Evolutionary conservation across 2,888 invertebrate genomes (phyloP), one percentile per base, ranked within the genome.

Genomic region (Zeuzera pyrina): DNA sequence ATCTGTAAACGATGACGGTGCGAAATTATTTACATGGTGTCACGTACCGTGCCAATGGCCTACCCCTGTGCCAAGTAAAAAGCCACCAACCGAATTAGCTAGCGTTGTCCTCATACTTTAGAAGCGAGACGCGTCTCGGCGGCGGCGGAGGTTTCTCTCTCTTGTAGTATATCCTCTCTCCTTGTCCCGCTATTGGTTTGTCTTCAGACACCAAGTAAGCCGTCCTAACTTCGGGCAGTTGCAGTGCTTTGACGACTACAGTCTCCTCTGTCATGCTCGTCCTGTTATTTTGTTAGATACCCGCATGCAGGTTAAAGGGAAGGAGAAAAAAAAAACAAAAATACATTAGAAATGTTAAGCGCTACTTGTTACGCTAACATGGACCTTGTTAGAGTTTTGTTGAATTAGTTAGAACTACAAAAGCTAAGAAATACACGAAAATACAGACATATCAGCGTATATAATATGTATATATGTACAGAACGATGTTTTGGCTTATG

Each of bases 211-310:
- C 63, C 30, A 76, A 57, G 35, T 52, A 54, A 12, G 78, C 78
- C 21, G 63, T 71, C 28, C 73, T 52, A 33, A 77, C 78, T 38
- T 70, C 66, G 2, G 81, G 77, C 46, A 77, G 72, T 39, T 53
- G 62, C 41, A 73, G 57, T 30, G 72, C 55, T 45, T 57, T 57
- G 44, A 77, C 79, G 38, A 68, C 63, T 35, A 78, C 72, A 24
- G 62, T 56, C 34, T 73, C 74, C 38, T 74, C 74, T 35, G 39
- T 44, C 57, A 69, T 61, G 68, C 68, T 71, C 49, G 64, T 54
- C 53, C 73, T 73, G 56, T 42, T 47, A 41, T 47, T 44, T 39
- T 29, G 47, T 51, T 53, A 41, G 49, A 45, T 56, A 51, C 56
- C 64, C 65, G 56, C 76, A 74, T 76, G 77, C 78, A 57, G 44